Percentiles rank a stretch among this genome's conserved stretches.
These are phyloP conservation scores for Xerus rutilus DNA, from an alignment of 2,797 vertebrate species.

Conservation along the genomic window DNA sequence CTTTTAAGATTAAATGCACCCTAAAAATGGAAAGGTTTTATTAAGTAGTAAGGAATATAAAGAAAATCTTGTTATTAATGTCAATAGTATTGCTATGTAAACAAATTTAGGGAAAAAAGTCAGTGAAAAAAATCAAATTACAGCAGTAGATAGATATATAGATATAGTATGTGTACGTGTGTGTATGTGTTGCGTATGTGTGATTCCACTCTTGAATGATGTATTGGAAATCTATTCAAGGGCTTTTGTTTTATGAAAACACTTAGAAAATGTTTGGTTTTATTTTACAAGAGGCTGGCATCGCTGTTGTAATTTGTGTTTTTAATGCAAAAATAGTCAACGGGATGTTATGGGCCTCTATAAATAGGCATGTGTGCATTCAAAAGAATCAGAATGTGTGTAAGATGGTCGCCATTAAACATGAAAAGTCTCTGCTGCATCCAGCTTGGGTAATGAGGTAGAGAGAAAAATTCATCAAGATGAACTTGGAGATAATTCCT, in stretches of 20 bases:
- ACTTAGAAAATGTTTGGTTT: conserved; percentile 31
- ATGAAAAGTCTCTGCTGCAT: conserved; percentile 64
- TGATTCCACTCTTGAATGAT: neutral
- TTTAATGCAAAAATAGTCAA: conserved; percentile 67
- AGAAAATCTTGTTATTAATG: conserved; percentile 55
- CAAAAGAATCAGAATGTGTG: conserved; percentile 53
- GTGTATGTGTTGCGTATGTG: neutral
- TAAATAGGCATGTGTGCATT: conserved; percentile 25
- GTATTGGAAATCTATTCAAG: conserved; percentile 28
- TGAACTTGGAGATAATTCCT: conserved; percentile 77
- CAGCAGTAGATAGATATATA: neutral
- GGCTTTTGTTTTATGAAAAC: conserved; percentile 4
- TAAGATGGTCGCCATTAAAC: conserved; percentile 64
- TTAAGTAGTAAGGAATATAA: conserved; percentile 20
- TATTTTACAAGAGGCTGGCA: conserved; percentile 31
- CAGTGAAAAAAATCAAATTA: neutral
- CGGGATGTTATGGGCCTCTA: neutral
- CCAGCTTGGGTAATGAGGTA: conserved; percentile 76
- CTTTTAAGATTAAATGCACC: conserved; percentile 35
- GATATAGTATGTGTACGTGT: neutral
- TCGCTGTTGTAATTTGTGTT: conserved; percentile 35
- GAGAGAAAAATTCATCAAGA: conserved; percentile 78
- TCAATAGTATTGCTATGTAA: neutral
- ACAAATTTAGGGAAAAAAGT: conserved; percentile 28
- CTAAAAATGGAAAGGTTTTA: conserved; percentile 22